Base-by-base conservation (phyloP, 2,797 vertebrate species). In the Mormyrops attenuatus region DNA sequence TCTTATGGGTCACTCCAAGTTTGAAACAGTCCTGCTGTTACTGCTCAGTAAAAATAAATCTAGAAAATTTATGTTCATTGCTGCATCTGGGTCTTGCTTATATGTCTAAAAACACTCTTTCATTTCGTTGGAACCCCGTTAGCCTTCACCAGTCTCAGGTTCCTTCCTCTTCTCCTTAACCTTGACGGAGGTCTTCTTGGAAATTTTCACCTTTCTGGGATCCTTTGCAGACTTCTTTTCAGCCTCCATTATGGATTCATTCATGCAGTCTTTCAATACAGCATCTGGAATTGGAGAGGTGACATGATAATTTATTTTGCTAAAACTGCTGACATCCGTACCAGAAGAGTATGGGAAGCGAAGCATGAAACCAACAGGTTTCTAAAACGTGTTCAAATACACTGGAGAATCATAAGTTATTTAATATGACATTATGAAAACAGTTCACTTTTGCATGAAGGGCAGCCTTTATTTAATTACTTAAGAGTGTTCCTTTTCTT, bases 151-250 rank as follows among this genome's bases (percentile, higher is more conserved):
- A 0, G 93, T 93, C 34, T 95, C 95, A 0, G 93, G 77, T 88
- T 95, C 94, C 90, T 95, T 95, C 92, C 95, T 95, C 92, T 94
- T 95, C 92, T 96, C 95, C 90, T 96, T 96, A 66, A 93, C 94
- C 92, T 95, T 96, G 0, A 93, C 89, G 0, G 93, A 94, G 0
- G 93, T 89, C 91, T 94, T 95, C 90, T 66, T 94, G 87, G 92
- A 88, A n/a, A 91, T 93, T 47, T 94, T 95, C 91, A 92, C 94
- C 55, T 95, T 94, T 1, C 90, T 93, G 0, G 89, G 0, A 87
- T 90, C 90, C 66, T 91, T 92, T 77, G 89, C 69, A 0, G 92
- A 91, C 2, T 95, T 84, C 17, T 89, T 82, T 3, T 26, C 49
- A 82, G 49, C 30, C 7, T 89, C 73, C 34, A 15, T 86, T 55